A percentile compares a stretch with the other conserved stretches of the same genome.
Conservation (phyloP, 2,113 vertebrate genomes). For the Trogon melanurus region DNA sequence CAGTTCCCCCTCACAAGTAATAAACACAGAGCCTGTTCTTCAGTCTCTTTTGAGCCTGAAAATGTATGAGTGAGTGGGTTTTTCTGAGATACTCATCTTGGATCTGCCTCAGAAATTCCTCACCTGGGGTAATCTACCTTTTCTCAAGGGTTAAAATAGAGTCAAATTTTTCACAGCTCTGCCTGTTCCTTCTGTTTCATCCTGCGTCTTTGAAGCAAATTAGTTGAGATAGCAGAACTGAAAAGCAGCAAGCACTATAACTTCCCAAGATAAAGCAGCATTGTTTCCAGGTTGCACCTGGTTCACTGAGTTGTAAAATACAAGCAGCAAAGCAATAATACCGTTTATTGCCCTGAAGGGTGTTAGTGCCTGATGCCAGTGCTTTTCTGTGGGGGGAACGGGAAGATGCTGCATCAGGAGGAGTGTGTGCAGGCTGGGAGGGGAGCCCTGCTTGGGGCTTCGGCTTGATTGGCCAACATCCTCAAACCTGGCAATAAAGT, state of each 20-base stretch:
- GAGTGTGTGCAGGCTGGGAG: not conserved
- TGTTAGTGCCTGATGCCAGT: not conserved
- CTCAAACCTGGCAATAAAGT: not conserved
- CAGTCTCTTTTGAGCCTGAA: not conserved
- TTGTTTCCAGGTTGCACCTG: not conserved
- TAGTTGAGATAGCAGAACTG: not conserved
- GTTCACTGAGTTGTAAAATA: not conserved
- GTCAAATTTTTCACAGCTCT: not conserved
- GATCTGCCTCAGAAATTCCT: not conserved
- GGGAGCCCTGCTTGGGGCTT: not conserved
- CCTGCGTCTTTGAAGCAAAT: not conserved
- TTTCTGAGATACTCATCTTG: not conserved
- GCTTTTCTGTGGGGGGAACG: not conserved
- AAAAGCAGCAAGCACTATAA: not conserved
- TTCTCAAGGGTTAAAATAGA: not conserved
- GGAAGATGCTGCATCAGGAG: not conserved
- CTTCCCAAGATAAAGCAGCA: not conserved
- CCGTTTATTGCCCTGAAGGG: not conserved
- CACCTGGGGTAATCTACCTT: not conserved
- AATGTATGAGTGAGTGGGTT: not conserved
- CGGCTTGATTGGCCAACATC: not conserved
- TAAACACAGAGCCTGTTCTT: not conserved
- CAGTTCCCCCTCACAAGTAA: not conserved
- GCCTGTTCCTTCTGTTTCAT: not conserved
- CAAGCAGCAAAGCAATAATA: not conserved